Conservation (phyloP, 1,140 invertebrate genomes). For the Drosophila obscura region DNA sequence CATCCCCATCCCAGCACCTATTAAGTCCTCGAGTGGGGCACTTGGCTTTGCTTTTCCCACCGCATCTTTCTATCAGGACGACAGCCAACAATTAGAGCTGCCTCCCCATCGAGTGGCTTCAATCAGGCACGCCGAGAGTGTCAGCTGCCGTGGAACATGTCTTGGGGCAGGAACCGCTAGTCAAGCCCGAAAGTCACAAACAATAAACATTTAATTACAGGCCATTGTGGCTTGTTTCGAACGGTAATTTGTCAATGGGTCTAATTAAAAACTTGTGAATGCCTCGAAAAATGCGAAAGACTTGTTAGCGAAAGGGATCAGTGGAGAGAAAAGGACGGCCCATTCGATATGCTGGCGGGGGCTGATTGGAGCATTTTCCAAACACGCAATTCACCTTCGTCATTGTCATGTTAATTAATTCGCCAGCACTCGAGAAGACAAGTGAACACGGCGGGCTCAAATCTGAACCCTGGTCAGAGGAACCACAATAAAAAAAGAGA, state of each 20-base stretch:
- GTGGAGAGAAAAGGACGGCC: constrained; percentile 20
- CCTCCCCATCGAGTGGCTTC: constrained; percentile 22
- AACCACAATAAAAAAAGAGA: constrained; percentile 3
- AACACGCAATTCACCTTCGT: constrained; percentile 82
- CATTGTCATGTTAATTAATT: constrained; percentile 83
- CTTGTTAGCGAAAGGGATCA: constrained; percentile 31
- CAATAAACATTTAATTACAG: constrained; percentile 79
- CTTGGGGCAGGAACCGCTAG: neutral
- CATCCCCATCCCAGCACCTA: neutral
- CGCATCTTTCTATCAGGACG: constrained; percentile 11
- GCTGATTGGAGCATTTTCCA: constrained; percentile 50
- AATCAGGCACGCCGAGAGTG: constrained; percentile 33
- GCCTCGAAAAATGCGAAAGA: constrained; percentile 28
- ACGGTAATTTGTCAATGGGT: constrained; percentile 58
- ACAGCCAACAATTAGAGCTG: constrained; percentile 38
- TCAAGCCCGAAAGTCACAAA: constrained; percentile 49
- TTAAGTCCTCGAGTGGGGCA: constrained; percentile 24
- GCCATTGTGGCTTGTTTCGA: constrained; percentile 32
- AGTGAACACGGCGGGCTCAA: constrained; percentile 55
- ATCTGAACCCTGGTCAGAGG: constrained; percentile 22
- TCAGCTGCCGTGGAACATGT: constrained; percentile 16
- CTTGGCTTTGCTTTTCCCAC: neutral
- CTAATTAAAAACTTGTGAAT: constrained; percentile 79
- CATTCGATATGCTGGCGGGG: constrained; percentile 25
- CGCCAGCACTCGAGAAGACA: constrained; percentile 71